Conservation (phyloP, 92 coral and sea anemone species). For the Heliopora coerulea region DNA sequence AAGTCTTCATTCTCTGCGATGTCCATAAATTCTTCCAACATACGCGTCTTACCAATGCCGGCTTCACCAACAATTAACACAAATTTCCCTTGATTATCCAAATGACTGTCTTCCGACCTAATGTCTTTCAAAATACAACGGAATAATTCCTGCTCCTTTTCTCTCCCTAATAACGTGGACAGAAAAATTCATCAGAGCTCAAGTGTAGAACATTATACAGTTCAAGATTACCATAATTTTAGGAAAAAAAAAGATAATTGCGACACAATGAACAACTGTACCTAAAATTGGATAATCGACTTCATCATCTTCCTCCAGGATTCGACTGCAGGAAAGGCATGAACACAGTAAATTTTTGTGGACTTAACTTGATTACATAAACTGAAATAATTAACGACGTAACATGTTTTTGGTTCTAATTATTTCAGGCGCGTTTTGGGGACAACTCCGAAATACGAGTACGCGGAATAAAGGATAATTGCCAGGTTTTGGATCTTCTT, state of each 20-base stretch:
- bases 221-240: too few relatives aligned
- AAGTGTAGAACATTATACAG: neutral
- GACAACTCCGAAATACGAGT: too few relatives aligned
- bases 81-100: conserved; percentile 58
- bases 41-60: conserved; percentile 90
- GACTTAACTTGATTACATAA: too few relatives aligned
- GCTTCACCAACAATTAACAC: conserved; percentile 90
- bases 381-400: too few relatives aligned
- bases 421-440: too few relatives aligned
- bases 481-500: too few relatives aligned
- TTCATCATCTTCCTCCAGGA: conserved; percentile 83
- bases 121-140: conserved; percentile 68
- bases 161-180: conserved; percentile 56
- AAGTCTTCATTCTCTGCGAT: conserved; percentile 87
- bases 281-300: conserved; percentile 90
- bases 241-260: too few relatives aligned
- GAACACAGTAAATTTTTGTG: neutral
- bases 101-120: conserved; percentile 66
- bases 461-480: too few relatives aligned
- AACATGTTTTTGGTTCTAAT: too few relatives aligned
- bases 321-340: conserved; percentile 63
- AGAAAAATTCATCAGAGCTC: neutral
- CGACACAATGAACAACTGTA: too few relatives aligned
- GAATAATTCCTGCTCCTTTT: conserved; percentile 64
- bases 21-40: conserved; percentile 92